Conservation (phyloP, 2,113 vertebrate species). For the Calidris pugnax region DNA sequence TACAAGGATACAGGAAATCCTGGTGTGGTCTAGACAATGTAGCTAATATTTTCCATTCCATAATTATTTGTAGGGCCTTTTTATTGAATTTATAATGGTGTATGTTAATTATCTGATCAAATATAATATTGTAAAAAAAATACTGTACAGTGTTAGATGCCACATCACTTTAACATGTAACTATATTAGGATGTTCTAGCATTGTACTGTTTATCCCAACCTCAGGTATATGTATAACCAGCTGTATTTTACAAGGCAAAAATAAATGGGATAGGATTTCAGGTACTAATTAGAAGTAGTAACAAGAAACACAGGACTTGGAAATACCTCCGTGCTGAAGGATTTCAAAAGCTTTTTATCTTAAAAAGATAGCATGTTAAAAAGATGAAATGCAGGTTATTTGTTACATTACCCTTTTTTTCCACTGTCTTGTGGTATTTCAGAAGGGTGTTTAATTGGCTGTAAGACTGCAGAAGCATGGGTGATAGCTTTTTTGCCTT, state of each 20-base stretch:
- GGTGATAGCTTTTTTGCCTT: neutral
- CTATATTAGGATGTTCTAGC: neutral
- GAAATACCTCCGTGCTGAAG: neutral
- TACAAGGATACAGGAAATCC: neutral
- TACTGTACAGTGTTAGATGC: neutral
- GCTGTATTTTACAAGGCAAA: neutral
- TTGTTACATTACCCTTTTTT: neutral
- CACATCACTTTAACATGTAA: neutral
- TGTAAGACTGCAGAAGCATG: neutral
- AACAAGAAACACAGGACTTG: neutral
- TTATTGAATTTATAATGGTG: neutral
- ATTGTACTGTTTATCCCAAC: neutral
- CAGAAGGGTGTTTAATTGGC: neutral
- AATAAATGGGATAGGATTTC: neutral
- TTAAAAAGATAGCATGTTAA: neutral
- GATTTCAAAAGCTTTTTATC: neutral
- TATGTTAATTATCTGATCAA: neutral
- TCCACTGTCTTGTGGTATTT: neutral
- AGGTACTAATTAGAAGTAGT: neutral
- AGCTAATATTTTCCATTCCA: neutral
- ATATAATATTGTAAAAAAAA: neutral
- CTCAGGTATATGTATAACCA: neutral
- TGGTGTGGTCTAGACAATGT: neutral
- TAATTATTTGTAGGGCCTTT: neutral
- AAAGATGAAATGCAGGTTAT: neutral